phyloP scores from a whole-genome alignment of 2,797 vertebrate genomes.

The Huso huso region DNA sequence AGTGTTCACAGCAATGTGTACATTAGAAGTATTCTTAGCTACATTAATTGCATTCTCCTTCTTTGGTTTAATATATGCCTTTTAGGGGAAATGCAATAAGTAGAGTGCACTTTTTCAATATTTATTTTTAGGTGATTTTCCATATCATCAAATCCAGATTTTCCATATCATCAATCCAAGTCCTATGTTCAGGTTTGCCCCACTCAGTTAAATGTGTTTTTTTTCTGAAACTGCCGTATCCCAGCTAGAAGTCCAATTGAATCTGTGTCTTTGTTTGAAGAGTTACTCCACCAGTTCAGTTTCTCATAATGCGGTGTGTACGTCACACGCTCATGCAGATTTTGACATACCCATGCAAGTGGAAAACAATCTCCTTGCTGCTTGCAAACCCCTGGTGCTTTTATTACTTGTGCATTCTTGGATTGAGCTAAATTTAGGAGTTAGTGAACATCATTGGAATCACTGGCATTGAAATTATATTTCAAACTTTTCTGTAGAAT shows the following conservation, averaged over 20 bases:
- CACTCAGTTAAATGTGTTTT: slow-evolving; percentile 21
- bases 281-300: neutral
- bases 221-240: slow-evolving; percentile 26
- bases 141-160: neutral
- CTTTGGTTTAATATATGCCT: too few species aligned
- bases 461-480: slow-evolving; percentile 2
- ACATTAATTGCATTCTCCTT: too few species aligned
- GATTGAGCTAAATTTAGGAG: neutral
- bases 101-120: too few species aligned
- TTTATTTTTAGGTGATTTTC: too few species aligned
- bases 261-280: too few species aligned
- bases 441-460: slow-evolving; percentile 18
- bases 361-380: slow-evolving; percentile 29
- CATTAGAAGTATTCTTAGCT: too few species aligned
- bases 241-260: too few species aligned
- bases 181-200: slow-evolving; percentile 4
- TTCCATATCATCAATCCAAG: neutral
- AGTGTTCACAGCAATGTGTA: too few species aligned
- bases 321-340: slow-evolving; percentile 50
- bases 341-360: slow-evolving; percentile 50
- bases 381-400: slow-evolving; percentile 21
- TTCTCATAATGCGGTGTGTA: slow-evolving; percentile 40
- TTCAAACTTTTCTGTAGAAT: neutral
- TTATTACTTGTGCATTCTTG: slow-evolving; percentile 22
- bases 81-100: too few species aligned